Evolutionary conservation across 2,797 vertebrate species (phyloP).

Genomic region (Artibeus lituratus): DNA sequence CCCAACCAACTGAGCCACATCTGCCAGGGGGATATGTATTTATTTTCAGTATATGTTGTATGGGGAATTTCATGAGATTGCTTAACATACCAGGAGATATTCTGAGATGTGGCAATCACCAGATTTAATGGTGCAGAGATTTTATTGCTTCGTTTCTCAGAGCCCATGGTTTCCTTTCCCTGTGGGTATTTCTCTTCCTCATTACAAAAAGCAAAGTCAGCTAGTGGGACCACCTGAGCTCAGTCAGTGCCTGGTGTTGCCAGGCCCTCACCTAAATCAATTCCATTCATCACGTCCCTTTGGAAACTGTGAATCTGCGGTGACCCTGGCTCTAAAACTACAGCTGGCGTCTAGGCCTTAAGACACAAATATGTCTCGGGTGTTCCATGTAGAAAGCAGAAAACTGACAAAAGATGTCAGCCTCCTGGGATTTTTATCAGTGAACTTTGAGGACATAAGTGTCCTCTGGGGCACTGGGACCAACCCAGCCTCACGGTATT

Average conservation of each 20-base stretch:
- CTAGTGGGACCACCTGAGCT: not conserved
- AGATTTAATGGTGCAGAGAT: not conserved
- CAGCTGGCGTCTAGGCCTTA: not conserved
- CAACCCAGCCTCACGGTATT: not conserved
- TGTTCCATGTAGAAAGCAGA: not conserved
- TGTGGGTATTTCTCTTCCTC: not conserved
- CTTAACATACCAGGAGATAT: not conserved
- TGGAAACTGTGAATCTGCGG: not conserved
- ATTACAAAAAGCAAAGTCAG: not conserved
- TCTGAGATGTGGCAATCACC: not conserved
- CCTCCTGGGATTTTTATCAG: not conserved
- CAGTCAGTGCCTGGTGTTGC: not conserved
- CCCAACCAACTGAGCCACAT: not conserved
- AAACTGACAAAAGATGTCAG: not conserved
- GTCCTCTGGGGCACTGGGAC: not conserved
- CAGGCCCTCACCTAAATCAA: not conserved
- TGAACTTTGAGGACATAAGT: not conserved
- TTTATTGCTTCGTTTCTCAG: not conserved
- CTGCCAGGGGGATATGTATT: not conserved
- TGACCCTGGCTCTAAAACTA: not conserved
- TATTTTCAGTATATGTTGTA: constrained; percentile 46
- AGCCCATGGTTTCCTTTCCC: not conserved
- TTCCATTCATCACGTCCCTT: not conserved
- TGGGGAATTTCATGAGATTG: constrained; percentile 19
- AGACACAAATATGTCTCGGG: not conserved